Base-by-base conservation (phyloP, 2,113 vertebrate genomes). In the Pyxicephalus adspersus region DNA sequence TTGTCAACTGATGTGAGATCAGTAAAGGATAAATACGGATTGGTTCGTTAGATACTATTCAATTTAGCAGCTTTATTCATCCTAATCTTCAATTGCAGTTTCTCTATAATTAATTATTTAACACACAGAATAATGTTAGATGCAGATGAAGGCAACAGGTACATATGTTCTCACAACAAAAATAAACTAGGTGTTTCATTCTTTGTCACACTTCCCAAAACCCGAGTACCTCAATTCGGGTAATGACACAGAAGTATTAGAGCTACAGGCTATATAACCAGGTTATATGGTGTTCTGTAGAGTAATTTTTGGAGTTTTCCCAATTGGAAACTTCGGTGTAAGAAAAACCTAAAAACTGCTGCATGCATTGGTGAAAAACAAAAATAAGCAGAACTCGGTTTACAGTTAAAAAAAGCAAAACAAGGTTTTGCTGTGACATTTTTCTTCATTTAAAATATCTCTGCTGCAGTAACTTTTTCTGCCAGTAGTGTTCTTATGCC, bases 221-320 rank as follows among this genome's bases (percentile, higher is more conserved):
- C 66, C 50, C 25, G 68, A 50, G 19, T 71, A 28, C 26, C 50
- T 17, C 34, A 71, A 8, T 28, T 17, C 68, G 28, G 50, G 0
- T 26, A 28, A 71, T 71, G 50, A 71, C 45, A 71, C 68, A 71
- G 16, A 19, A 28, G 66, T 50, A 70, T 20, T 70, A 51, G 51
- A n/a, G 17, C 19, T 7, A 20, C 38, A 31, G 17, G 26, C 29
- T 29, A 64, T 18, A 25, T 67, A 22, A 18, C 13, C 34, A 67
- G 31, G 2, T 29, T 45, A 65, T 7, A 29, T 31, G 20, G 0
- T 66, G 29, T 26, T 26, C 23, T 71, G 68, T 15, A 71, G 19
- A 23, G 8, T 71, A 19, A 28, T 55, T 54, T 7, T 52, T 11
- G 3, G n/a, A 50, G 28, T 18, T 25, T 2, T 34, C 16, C n/a